phyloP scores from a whole-genome alignment of 2,113 vertebrate species.

The Anguilla rostrata region DNA sequence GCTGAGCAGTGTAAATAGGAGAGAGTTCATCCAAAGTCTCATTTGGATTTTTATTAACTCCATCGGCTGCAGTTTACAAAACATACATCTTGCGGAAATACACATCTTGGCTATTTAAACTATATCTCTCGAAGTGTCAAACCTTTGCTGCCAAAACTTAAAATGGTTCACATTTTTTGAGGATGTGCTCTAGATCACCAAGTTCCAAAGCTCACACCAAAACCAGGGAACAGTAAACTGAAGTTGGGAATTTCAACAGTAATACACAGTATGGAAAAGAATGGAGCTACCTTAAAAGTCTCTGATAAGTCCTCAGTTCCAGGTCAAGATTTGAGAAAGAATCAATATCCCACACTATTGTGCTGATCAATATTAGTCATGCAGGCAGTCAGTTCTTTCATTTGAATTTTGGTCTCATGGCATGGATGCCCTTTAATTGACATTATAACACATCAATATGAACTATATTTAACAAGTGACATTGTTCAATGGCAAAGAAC shows the following conservation, averaged over 20 bases:
- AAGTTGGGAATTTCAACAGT: background rate
- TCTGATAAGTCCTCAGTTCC: background rate
- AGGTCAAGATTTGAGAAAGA: background rate
- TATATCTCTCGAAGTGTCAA: background rate
- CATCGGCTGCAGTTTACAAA: background rate
- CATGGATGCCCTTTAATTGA: background rate
- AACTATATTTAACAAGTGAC: background rate
- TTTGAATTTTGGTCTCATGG: background rate
- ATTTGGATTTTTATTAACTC: conserved; percentile 9
- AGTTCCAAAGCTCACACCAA: background rate
- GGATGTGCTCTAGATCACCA: background rate
- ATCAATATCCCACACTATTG: background rate
- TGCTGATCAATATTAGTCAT: background rate
- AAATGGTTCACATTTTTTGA: background rate
- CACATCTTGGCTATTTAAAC: background rate
- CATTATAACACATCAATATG: background rate
- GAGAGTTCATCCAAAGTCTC: background rate
- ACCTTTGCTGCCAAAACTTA: background rate
- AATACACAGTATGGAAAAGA: background rate
- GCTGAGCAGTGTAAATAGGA: background rate
- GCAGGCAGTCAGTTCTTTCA: background rate
- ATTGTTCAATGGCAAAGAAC: background rate
- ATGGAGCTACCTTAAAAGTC: background rate
- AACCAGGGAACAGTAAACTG: background rate
- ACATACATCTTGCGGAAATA: background rate